A percentile compares a stretch with the other conserved stretches of the same genome.
Conservation (phyloP, 1,140 invertebrate genomes). For the Macrobrachium nipponense region DNA sequence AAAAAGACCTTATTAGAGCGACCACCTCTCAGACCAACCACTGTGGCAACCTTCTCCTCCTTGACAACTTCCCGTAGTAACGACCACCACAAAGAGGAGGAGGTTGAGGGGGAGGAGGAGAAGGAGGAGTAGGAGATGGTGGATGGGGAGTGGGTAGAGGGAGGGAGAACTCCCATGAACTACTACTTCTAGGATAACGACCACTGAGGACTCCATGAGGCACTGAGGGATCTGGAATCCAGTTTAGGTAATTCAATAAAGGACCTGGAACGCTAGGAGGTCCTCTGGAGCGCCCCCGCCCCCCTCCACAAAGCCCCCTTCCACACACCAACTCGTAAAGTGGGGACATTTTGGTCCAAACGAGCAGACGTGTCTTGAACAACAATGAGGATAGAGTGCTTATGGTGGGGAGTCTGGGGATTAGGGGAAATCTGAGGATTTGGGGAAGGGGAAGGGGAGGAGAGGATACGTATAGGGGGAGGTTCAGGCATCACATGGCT, state of each 20-base stretch:
- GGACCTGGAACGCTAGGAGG: background rate
- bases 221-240: constrained; percentile 26
- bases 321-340: constrained; percentile 29
- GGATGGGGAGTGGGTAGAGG: background rate
- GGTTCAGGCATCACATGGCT: too few species aligned
- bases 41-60: too few species aligned
- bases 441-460: background rate
- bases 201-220: background rate
- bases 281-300: background rate
- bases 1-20: too few species aligned
- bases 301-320: background rate
- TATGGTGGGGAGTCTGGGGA: background rate
- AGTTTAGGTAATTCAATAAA: constrained; percentile 53
- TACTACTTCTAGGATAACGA: background rate
- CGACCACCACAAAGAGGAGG: too few species aligned
- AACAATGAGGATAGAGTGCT: background rate
- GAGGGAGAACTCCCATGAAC: background rate
- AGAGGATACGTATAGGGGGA: background rate
- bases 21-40: too few species aligned
- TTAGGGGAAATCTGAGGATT: background rate
- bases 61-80: too few species aligned
- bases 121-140: background rate
- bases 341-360: constrained; percentile 33
- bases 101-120: background rate
- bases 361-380: too few species aligned